Base-by-base conservation (phyloP, 2,888 invertebrate species). In the Lapara coniferarum region DNA sequence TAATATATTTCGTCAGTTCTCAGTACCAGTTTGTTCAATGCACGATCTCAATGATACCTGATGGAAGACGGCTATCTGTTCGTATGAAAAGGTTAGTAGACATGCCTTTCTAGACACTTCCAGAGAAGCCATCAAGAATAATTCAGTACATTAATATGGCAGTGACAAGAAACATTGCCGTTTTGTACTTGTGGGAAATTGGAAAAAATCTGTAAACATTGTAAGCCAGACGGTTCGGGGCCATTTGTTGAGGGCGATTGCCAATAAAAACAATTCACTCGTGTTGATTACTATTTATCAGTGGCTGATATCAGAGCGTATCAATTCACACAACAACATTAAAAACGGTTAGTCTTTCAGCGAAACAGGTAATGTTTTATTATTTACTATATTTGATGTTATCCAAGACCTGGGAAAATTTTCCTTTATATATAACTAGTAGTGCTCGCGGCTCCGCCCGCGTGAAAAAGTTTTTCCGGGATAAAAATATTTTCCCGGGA, bases 201-300 rank as follows among this genome's bases (percentile, higher is more conserved):
- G 63, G 67, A 67, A 66, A 72, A 72, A 69, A 66, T 66, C 66
- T 66, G 58, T 69, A 69, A 69, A 73, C 70, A 74, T 66, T 66
- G 72, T 74, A 74, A 75, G 69, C 69, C 77, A 78, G 76, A 75
- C 76, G 76, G 73, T 72, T 69, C 71, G 71, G 75, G 73, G 71
- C 74, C 74, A 70, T 70, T 72, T 67, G 73, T 69, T 67, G 72
- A 72, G 69, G 68, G 69, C 72, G 74, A 73, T 72, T 74, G 75
- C 78, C 74, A 73, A 76, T 73, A 73, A 72, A 75, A 76, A 74
- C 75, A 78, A 71, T 73, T 44, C 57, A 69, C 70, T 72, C 69
- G 72, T 72, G 72, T 63, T 67, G 73, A 73, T 56, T 69, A 58
- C 66, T 49, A 71, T 69, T 69, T 73, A 71, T 74, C 72, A 72